These are phyloP conservation scores for Drosophila siamana DNA, from an alignment of 2,888 invertebrate genomes.

Conservation along the genomic window DNA sequence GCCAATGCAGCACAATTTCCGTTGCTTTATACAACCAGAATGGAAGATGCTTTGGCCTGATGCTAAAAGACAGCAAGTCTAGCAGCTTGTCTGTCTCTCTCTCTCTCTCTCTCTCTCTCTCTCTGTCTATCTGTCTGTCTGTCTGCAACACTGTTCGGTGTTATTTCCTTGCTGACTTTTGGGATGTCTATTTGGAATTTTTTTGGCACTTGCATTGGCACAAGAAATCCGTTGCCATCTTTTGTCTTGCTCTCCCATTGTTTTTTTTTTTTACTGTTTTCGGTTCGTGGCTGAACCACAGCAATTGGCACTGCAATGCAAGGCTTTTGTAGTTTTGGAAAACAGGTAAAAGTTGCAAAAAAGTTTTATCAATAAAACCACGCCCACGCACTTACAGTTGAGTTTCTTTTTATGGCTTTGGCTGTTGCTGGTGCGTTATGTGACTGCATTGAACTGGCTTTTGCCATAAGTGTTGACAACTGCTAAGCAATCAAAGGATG, in stretches of 20 bases:
- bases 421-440: slow-evolving; percentile 3
- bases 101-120: too few relatives aligned
- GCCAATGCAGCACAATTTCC: slow-evolving; percentile 70
- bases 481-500: slow-evolving; percentile 19
- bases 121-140: too few relatives aligned
- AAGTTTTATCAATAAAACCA: slow-evolving; percentile 59
- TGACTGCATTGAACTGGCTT: slow-evolving; percentile 31
- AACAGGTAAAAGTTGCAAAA: slow-evolving; percentile 25
- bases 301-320: slow-evolving; percentile 45
- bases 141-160: slow-evolving; percentile 4
- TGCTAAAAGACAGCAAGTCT: slow-evolving; percentile 3
- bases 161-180: slow-evolving; percentile 37
- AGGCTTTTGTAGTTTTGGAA: not conserved
- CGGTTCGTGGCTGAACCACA: slow-evolving; percentile 20
- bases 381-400: slow-evolving; percentile 25
- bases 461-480: slow-evolving; percentile 47
- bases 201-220: slow-evolving; percentile 19
- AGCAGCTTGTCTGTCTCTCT: slow-evolving; percentile 4
- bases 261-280: slow-evolving; percentile 22
- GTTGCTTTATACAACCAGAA: slow-evolving; percentile 49
- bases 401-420: slow-evolving; percentile 10
- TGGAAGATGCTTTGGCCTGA: slow-evolving; percentile 16
- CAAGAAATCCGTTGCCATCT: slow-evolving; percentile 1
- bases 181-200: slow-evolving; percentile 15
- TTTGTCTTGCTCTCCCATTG: slow-evolving; percentile 2